A percentile compares a stretch with the other conserved stretches of the same genome.
Evolutionary conservation across 2,113 vertebrate species (phyloP).

Genomic region (Aspiorhynchus laticeps): DNA sequence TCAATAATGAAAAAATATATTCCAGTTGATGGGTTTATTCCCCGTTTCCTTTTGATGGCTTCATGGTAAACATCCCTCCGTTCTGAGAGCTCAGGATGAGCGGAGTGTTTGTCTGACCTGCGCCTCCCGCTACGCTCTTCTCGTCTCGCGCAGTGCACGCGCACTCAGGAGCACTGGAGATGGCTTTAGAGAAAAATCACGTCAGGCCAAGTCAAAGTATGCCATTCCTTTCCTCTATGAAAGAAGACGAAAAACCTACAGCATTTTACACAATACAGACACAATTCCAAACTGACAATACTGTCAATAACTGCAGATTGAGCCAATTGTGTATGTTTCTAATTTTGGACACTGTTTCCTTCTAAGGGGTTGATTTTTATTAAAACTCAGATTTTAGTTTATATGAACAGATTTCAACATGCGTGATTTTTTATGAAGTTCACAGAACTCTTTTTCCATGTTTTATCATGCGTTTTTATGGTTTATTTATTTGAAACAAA

Average conservation of each 20-base stretch:
- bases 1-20: constrained; percentile 48
- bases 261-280: too few relatives aligned
- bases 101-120: constrained; percentile 34
- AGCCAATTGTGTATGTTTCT: too few relatives aligned
- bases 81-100: constrained; percentile 33
- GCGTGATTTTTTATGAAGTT: background rate
- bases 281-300: too few relatives aligned
- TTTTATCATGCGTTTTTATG: too few relatives aligned
- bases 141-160: background rate
- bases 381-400: background rate
- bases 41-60: constrained; percentile 40
- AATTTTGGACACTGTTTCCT: too few relatives aligned
- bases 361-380: background rate
- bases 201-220: background rate
- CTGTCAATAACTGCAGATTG: too few relatives aligned
- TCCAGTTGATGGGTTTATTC: constrained; percentile 50
- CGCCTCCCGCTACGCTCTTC: constrained; percentile 8
- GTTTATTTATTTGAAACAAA: too few relatives aligned
- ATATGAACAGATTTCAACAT: background rate
- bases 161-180: constrained; percentile 18
- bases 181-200: background rate
- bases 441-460: background rate
- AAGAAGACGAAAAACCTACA: too few relatives aligned
- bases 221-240: too few relatives aligned
- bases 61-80: constrained; percentile 58